Conservation (phyloP, 2,113 vertebrate species). For the Corythaeola cristata region DNA sequence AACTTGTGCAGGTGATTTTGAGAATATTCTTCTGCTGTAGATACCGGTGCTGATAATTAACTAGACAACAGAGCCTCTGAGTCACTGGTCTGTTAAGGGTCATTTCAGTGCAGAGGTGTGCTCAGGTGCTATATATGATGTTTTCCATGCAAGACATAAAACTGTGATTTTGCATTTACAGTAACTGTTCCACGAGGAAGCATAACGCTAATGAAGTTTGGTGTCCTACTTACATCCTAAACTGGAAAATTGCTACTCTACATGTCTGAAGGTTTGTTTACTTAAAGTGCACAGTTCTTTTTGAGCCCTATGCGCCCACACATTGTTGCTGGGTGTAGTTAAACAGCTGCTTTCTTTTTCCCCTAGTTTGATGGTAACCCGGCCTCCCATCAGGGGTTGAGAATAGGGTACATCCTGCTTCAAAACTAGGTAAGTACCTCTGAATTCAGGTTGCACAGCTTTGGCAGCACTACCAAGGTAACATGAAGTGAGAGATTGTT, state of each 20-base stretch:
- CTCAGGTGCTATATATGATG: background rate
- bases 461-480: background rate
- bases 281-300: background rate
- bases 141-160: background rate
- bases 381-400: background rate
- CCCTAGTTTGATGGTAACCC: background rate
- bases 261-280: background rate
- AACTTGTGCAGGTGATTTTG: background rate
- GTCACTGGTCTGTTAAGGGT: background rate
- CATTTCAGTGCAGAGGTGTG: background rate
- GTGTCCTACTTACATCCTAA: background rate
- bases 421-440: background rate
- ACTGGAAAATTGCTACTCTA: background rate
- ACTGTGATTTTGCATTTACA: background rate
- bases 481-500: constrained; percentile 36
- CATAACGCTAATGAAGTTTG: background rate
- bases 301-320: background rate
- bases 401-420: background rate
- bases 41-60: background rate
- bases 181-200: background rate
- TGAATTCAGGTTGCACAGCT: background rate
- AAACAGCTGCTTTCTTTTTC: background rate
- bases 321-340: background rate
- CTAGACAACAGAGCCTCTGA: background rate
- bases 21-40: background rate